These are phyloP conservation scores for Sylvia atricapilla DNA, from an alignment of 2,113 vertebrate species.

Conservation along the genomic window DNA sequence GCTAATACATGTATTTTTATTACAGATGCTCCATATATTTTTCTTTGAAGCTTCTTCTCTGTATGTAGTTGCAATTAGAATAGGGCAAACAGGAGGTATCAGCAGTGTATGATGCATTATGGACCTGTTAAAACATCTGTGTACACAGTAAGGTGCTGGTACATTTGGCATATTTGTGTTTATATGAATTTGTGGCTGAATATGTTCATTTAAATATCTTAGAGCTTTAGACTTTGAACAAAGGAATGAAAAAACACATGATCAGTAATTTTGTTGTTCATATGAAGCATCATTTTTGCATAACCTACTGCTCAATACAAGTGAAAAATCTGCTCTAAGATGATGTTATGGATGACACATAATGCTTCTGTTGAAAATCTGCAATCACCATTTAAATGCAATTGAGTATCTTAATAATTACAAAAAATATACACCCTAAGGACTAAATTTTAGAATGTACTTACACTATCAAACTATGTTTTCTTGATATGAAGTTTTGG, in stretches of 20 bases:
- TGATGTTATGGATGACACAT: neutral
- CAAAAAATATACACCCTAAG: neutral
- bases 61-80: neutral
- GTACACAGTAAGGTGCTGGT: neutral
- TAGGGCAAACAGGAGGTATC: neutral
- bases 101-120: neutral
- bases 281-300: neutral
- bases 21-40: neutral
- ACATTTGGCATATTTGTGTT: neutral
- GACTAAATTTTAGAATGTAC: neutral
- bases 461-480: neutral
- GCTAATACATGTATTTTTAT: neutral
- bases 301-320: neutral
- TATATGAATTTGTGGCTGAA: neutral
- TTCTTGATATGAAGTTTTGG: neutral
- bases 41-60: neutral
- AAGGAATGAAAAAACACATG: neutral
- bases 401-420: neutral
- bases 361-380: neutral
- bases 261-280: neutral
- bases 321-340: neutral
- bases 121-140: neutral
- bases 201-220: neutral
- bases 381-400: neutral
- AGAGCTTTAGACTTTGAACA: neutral